Conservation (phyloP, 2,797 vertebrate species). For the Jordanella pulchra region DNA sequence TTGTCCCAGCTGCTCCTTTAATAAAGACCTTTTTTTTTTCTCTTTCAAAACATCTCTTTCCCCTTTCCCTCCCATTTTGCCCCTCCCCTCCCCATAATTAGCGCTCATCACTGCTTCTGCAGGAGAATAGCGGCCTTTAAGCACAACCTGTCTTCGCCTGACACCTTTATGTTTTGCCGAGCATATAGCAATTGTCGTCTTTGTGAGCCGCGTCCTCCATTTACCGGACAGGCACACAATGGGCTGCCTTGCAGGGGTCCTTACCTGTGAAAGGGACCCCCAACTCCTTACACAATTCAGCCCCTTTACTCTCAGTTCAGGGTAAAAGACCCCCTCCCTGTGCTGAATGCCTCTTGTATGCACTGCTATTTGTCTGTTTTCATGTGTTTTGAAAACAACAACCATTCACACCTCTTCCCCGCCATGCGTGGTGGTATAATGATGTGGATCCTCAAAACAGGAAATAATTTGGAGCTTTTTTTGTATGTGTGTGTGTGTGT, state of each 20-base stretch:
- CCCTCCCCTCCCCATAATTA: slow-evolving; percentile 75
- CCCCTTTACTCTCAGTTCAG: slow-evolving; percentile 75
- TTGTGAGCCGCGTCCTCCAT: slow-evolving; percentile 77
- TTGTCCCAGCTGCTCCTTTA: slow-evolving; percentile 73
- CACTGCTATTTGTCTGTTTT: slow-evolving; percentile 80
- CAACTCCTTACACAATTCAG: slow-evolving; percentile 74
- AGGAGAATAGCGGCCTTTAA: slow-evolving; percentile 78
- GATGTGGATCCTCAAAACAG: slow-evolving; percentile 70
- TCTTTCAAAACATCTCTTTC: slow-evolving; percentile 60
- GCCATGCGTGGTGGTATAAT: slow-evolving; percentile 71
- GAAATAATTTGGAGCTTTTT: slow-evolving; percentile 65
- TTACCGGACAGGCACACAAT: slow-evolving; percentile 80
- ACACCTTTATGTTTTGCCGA: slow-evolving; percentile 79
- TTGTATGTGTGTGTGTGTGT: slow-evolving; percentile 45
- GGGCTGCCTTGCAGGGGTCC: slow-evolving; percentile 72
- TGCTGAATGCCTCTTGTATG: slow-evolving; percentile 78
- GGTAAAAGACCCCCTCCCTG: slow-evolving; percentile 73
- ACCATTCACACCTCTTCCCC: slow-evolving; percentile 74
- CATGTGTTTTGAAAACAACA: slow-evolving; percentile 83
- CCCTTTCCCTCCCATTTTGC: slow-evolving; percentile 52
- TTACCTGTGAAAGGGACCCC: slow-evolving; percentile 85
- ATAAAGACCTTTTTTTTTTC: slow-evolving; percentile 73
- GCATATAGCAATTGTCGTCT: slow-evolving; percentile 79
- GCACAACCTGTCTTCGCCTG: slow-evolving; percentile 76
- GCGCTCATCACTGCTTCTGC: slow-evolving; percentile 72